Conservation (phyloP, 2,888 invertebrate genomes). For the Nemotelus nigrinus region DNA sequence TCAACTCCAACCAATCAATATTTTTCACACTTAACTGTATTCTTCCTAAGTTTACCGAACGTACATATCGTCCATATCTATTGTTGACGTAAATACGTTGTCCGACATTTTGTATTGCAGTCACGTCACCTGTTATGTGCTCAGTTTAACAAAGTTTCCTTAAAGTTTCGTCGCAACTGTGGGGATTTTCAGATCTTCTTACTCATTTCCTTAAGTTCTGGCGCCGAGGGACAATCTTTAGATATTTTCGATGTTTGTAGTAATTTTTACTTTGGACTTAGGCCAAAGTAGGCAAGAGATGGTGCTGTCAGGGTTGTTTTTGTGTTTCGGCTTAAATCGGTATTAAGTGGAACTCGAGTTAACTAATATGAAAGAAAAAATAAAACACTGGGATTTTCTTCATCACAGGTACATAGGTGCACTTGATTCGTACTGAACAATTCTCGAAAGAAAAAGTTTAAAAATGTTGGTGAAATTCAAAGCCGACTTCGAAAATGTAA, state of each 20-base stretch:
- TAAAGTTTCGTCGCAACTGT: slow-evolving; percentile 36
- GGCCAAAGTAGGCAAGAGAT: not conserved
- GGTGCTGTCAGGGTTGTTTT: not conserved
- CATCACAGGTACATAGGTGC: too few relatives aligned
- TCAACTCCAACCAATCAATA: not conserved
- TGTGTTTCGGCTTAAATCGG: too few relatives aligned
- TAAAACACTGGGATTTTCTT: too few relatives aligned
- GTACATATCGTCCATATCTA: slow-evolving; percentile 25
- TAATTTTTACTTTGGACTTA: slow-evolving; percentile 24
- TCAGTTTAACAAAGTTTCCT: slow-evolving; percentile 50
- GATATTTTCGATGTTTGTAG: slow-evolving; percentile 22
- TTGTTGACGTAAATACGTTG: slow-evolving; percentile 30
- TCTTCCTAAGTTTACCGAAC: not conserved
- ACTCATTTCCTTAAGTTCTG: slow-evolving; percentile 26
- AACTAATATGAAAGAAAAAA: too few relatives aligned
- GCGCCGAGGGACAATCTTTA: not conserved
- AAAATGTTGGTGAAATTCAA: too few relatives aligned
- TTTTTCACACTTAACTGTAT: not conserved
- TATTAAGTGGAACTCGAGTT: too few relatives aligned
- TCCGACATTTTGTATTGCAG: slow-evolving; percentile 41
- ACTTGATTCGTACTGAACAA: too few relatives aligned
- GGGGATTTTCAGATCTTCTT: slow-evolving; percentile 44
- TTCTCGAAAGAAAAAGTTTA: too few relatives aligned
- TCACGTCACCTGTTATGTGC: slow-evolving; percentile 50
- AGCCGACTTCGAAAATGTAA: too few relatives aligned